Percentiles rank a stretch among this genome's conserved stretches.
phyloP scores from a whole-genome alignment of 2,888 invertebrate genomes.

The Pardosa pseudoannulata region DNA sequence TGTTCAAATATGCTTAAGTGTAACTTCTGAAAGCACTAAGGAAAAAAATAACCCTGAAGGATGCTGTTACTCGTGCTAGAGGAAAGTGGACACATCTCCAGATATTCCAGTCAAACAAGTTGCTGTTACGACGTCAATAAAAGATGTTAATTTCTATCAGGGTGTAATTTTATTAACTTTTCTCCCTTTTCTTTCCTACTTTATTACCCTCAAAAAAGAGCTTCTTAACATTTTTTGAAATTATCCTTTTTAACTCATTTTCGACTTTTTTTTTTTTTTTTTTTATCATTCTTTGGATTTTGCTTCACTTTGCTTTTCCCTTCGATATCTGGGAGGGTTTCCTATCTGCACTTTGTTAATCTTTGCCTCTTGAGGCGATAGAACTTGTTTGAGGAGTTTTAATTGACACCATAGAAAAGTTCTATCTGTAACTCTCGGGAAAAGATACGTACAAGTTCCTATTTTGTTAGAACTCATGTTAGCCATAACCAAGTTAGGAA shows the following conservation, averaged over 20 bases:
- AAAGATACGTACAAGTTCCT: constrained; percentile 27
- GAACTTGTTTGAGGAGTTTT: constrained; percentile 52
- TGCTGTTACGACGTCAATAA: background rate
- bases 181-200: too few species aligned
- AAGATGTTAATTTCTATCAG: background rate
- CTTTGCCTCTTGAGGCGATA: constrained; percentile 51
- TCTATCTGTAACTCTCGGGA: constrained; percentile 46
- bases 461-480: constrained; percentile 24
- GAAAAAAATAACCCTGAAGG: background rate
- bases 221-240: background rate
- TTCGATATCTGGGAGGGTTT: background rate
- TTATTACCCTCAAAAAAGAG: background rate
- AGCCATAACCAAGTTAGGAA: constrained; percentile 40
- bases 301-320: background rate
- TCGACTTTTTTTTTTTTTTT: background rate
- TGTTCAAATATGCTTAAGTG: too few species aligned
- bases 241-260: too few species aligned
- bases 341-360: background rate
- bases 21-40: too few species aligned
- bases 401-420: constrained; percentile 28
- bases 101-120: background rate
- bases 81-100: background rate
- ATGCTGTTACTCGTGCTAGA: background rate
- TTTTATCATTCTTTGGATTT: too few species aligned
- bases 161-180: too few species aligned